Conservation (phyloP, 23 tunicate species). For the Styela plicata region DNA sequence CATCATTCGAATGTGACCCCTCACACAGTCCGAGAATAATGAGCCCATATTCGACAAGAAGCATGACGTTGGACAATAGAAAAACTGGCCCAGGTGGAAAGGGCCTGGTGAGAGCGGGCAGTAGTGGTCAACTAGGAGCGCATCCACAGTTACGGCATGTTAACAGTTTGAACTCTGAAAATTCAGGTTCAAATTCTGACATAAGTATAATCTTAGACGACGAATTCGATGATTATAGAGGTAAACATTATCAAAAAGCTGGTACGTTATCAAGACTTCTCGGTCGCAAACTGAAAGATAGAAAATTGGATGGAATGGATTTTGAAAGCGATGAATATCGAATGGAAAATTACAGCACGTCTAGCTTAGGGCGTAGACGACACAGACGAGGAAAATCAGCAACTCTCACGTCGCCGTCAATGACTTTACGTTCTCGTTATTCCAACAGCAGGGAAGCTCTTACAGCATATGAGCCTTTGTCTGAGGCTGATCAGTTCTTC, state of each 20-base stretch:
- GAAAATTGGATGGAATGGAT: conserved; percentile 5
- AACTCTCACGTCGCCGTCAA: conserved; percentile 18
- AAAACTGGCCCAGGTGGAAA: not conserved
- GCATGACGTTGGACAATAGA: conserved; percentile 29
- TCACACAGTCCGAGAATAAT: conserved; percentile 7
- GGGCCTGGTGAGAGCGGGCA: not conserved
- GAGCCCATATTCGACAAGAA: not conserved
- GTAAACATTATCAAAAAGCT: not conserved
- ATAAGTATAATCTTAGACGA: conserved; percentile 6
- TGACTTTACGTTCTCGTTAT: conserved; percentile 3
- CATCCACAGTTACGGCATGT: conserved; percentile 16
- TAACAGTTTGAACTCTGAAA: conserved; percentile 11
- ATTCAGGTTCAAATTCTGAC: conserved; percentile 12
- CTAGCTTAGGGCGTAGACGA: conserved; percentile 12
- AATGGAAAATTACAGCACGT: not conserved
- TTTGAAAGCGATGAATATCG: not conserved
- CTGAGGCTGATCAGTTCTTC: not conserved
- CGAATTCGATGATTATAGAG: not conserved
- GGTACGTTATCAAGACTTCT: conserved; percentile 11
- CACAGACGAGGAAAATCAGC: conserved; percentile 5
- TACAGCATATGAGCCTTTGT: not conserved
- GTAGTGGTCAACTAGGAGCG: not conserved
- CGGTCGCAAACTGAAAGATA: conserved; percentile 11
- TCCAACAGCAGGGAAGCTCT: conserved; percentile 7
- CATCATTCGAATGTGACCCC: not conserved